A percentile compares a stretch with the other conserved stretches of the same genome.
phyloP scores from a whole-genome alignment of 2,797 vertebrate genomes.

The Crenichthys baileyi region DNA sequence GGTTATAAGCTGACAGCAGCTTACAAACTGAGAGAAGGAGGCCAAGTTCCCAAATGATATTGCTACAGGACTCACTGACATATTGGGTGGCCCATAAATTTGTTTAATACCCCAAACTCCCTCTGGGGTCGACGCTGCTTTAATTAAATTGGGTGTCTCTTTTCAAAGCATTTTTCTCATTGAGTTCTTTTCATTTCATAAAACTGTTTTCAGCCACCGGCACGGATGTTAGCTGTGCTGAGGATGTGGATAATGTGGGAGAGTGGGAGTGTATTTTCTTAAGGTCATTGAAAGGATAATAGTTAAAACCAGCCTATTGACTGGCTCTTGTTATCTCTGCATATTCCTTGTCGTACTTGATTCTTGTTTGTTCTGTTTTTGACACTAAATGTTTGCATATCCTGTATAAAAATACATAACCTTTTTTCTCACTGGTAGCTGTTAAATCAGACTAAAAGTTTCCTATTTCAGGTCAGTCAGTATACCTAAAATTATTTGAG shows the following conservation, averaged over 20 bases:
- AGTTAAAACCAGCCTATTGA: constrained; percentile 25
- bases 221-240: constrained; percentile 28
- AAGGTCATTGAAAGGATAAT: constrained; percentile 20
- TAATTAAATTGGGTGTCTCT: constrained; percentile 60
- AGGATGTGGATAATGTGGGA: constrained; percentile 16
- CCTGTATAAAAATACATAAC: not conserved
- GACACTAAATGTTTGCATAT: not conserved
- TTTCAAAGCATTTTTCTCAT: constrained; percentile 29
- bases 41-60: not conserved
- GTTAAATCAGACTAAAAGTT: not conserved
- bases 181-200: constrained; percentile 57
- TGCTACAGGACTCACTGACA: not conserved
- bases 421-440: not conserved
- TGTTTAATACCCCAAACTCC: constrained; percentile 12
- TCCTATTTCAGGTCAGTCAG: not conserved
- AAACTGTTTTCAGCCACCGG: constrained; percentile 39
- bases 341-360: constrained; percentile 5
- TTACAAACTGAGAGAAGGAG: not conserved
- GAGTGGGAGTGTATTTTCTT: constrained; percentile 39
- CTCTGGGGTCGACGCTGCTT: constrained; percentile 32
- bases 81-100: not conserved
- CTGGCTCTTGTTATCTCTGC: not conserved
- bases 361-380: constrained; percentile 14
- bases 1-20: not conserved
- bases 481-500: not conserved